phyloP scores from a whole-genome alignment of 2,888 invertebrate species.

The Dinocampus coccinellae region DNA sequence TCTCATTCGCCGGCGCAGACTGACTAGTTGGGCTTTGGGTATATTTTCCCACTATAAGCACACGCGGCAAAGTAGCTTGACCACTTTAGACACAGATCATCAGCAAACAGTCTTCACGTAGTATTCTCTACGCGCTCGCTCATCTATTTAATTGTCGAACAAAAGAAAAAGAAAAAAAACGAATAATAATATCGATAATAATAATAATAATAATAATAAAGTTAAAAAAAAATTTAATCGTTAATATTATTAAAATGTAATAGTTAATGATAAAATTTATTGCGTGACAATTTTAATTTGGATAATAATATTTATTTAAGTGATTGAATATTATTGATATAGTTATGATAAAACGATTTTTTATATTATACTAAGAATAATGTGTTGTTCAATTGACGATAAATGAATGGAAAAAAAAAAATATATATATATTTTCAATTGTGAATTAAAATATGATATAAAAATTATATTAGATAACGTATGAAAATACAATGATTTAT shows the following conservation, averaged over 20 bases:
- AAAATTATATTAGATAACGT: neutral
- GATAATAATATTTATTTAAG: neutral
- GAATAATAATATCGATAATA: too few species aligned
- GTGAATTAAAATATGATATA: neutral
- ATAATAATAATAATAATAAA: too few species aligned
- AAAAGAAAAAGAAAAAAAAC: too few species aligned
- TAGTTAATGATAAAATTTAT: too few species aligned
- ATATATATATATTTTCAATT: neutral
- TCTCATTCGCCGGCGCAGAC: conserved; percentile 35
- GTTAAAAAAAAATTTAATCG: too few species aligned
- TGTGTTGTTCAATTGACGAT: neutral
- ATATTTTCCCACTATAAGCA: conserved; percentile 37
- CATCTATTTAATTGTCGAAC: neutral
- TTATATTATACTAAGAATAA: neutral
- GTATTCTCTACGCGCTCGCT: conserved; percentile 29
- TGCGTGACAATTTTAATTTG: too few species aligned
- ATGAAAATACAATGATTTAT: neutral
- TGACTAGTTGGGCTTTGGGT: conserved; percentile 18
- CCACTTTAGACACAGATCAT: conserved; percentile 33
- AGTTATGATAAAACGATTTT: neutral
- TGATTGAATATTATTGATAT: neutral
- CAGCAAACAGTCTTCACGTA: conserved; percentile 33
- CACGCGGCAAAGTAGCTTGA: conserved; percentile 35
- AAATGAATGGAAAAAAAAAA: neutral
- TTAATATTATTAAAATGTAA: too few species aligned